Conservation (phyloP, 1,140 invertebrate genomes). For the Calycopis cecrops region DNA sequence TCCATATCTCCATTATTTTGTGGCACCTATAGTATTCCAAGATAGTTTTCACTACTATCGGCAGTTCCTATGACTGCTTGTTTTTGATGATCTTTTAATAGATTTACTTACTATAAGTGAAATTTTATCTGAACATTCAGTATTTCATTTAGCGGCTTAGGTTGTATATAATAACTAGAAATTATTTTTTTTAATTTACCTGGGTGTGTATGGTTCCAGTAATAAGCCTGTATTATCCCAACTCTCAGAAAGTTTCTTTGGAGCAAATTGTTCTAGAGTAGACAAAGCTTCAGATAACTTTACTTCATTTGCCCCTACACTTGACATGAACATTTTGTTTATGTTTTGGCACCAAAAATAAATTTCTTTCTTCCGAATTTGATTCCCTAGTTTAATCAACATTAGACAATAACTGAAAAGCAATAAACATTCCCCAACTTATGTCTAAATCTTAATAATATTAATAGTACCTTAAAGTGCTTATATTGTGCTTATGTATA, state of each 20-base stretch:
- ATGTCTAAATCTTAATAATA: conserved; percentile 3
- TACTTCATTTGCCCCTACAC: conserved; percentile 55
- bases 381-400: conserved; percentile 43
- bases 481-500: too few species aligned
- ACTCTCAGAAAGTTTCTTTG: conserved; percentile 82
- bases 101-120: too few species aligned
- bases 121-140: too few species aligned
- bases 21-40: too few species aligned
- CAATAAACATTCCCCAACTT: not conserved
- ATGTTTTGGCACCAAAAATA: conserved; percentile 10
- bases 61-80: too few species aligned
- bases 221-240: conserved; percentile 98
- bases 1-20: too few species aligned
- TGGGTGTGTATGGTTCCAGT: conserved; percentile 83
- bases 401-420: conserved; percentile 31
- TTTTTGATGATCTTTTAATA: too few species aligned
- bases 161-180: too few species aligned
- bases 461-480: too few species aligned
- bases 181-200: conserved; percentile 46
- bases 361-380: conserved; percentile 26
- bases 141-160: too few species aligned
- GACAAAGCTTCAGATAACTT: conserved; percentile 77
- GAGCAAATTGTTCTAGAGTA: conserved; percentile 82
- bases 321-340: conserved; percentile 35
- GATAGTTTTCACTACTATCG: too few species aligned